Evolutionary conservation across 2,888 invertebrate species (phyloP).

Genomic region (Hartigia nigra): DNA sequence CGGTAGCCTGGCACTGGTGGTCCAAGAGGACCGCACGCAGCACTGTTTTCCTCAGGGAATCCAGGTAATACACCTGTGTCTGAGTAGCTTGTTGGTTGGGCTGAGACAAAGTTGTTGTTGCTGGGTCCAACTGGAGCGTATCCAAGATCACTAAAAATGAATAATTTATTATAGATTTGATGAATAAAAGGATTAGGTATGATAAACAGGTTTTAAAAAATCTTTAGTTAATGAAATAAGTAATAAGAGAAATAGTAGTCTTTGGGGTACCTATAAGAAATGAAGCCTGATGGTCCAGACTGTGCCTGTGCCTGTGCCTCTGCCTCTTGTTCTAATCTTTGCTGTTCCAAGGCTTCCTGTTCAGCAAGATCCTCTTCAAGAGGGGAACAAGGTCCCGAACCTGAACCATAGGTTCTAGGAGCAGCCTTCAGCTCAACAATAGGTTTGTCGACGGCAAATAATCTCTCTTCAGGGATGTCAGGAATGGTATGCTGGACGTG

Average conservation of each 20-base stretch:
- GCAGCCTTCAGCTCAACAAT: conserved; percentile 67
- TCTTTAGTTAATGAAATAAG: not conserved
- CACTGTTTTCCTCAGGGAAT: not conserved
- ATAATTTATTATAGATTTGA: not conserved
- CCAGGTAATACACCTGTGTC: not conserved
- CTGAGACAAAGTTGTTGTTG: conserved; percentile 21
- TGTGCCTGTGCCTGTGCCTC: conserved; percentile 6
- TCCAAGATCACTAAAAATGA: conserved; percentile 39
- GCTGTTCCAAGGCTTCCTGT: conserved; percentile 44
- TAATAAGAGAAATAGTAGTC: not conserved
- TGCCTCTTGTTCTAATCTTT: conserved; percentile 34
- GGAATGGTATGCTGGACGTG: conserved; percentile 36
- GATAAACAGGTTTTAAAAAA: not conserved
- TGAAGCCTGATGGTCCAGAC: conserved; percentile 16
- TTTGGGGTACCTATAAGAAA: conserved; percentile 40
- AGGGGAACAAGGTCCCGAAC: not conserved
- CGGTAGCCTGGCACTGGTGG: conserved; percentile 38
- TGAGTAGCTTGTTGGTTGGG: not conserved
- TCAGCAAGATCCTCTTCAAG: conserved; percentile 39
- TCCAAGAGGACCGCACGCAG: conserved; percentile 42
- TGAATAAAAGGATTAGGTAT: not conserved
- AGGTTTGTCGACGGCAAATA: conserved; percentile 68
- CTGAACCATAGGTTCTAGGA: not conserved
- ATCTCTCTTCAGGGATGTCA: conserved; percentile 68
- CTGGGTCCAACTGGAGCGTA: conserved; percentile 36